A percentile compares a stretch with the other conserved stretches of the same genome.
These are phyloP conservation scores for Antennarius striatus DNA, from an alignment of 2,113 vertebrate genomes.

Conservation along the genomic window DNA sequence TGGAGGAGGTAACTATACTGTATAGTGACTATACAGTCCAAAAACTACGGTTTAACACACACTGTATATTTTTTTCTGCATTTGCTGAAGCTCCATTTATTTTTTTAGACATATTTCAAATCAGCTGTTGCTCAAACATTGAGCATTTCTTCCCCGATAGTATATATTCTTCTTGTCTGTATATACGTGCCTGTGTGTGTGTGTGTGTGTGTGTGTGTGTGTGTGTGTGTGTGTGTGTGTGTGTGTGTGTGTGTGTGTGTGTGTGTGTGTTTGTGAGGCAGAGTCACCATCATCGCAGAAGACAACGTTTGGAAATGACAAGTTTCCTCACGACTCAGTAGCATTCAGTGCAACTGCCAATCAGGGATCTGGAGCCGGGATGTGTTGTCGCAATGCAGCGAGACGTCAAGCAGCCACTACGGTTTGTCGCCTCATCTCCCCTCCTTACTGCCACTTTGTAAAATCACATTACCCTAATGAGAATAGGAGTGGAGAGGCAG, in stretches of 20 bases:
- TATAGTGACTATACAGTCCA: no score
- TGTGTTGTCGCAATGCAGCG: slow-evolving; percentile 72
- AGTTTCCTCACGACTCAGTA: slow-evolving; percentile 77
- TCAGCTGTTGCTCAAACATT: slow-evolving; percentile 31
- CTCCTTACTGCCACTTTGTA: slow-evolving; percentile 76
- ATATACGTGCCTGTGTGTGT: no score
- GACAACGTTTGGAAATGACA: slow-evolving; percentile 76
- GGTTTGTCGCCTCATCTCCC: slow-evolving; percentile 61
- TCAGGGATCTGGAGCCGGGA: slow-evolving; percentile 77
- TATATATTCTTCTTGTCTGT: not conserved
- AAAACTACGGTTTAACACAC: no score
- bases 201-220: not conserved
- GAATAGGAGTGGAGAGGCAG: slow-evolving; percentile 87
- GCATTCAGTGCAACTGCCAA: slow-evolving; percentile 74
- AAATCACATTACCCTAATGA: slow-evolving; percentile 88
- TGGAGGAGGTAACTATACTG: no score
- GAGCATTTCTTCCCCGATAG: slow-evolving; percentile 3
- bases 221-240: no score
- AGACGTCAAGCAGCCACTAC: slow-evolving; percentile 74
- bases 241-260: no score
- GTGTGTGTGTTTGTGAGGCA: slow-evolving; percentile 38
- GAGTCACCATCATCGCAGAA: slow-evolving; percentile 63
- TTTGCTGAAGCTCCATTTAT: not conserved
- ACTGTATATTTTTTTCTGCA: no score
- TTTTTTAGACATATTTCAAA: slow-evolving; percentile 19